Evolutionary conservation across 1,140 invertebrate genomes (phyloP).

Genomic region (Branchinecta lindahli): DNA sequence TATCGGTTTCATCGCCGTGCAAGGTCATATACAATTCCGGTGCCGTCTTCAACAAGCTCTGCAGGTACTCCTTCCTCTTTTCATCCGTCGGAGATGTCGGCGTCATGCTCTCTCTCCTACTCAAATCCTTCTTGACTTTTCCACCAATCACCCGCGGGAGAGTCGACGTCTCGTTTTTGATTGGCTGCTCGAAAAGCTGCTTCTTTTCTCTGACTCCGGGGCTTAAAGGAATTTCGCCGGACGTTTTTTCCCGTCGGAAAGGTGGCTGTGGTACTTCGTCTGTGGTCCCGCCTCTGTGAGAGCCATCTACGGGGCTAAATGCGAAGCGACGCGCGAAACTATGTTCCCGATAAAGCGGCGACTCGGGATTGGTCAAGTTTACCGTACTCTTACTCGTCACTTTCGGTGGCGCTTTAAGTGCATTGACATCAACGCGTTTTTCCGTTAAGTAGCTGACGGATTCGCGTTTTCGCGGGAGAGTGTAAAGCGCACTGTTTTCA

Average conservation of each 20-base stretch:
- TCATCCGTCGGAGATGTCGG: constrained; percentile 29
- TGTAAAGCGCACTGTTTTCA: constrained; percentile 17
- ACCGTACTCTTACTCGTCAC: neutral
- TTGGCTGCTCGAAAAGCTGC: neutral
- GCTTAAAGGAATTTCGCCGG: neutral
- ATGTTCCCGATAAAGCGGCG: neutral
- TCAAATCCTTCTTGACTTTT: constrained; percentile 13
- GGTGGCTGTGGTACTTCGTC: neutral
- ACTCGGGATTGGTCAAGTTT: neutral
- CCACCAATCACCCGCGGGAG: constrained; percentile 17
- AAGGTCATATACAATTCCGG: constrained; percentile 54
- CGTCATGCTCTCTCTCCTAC: neutral
- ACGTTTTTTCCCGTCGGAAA: neutral
- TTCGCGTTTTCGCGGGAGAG: constrained; percentile 17
- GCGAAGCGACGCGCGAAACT: neutral
- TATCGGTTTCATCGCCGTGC: constrained; percentile 39
- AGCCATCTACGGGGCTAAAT: neutral
- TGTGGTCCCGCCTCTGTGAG: neutral
- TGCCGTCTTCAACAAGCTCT: constrained; percentile 49
- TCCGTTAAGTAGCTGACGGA: neutral
- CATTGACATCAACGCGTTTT: neutral
- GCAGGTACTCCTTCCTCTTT: constrained; percentile 51
- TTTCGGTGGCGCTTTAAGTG: neutral
- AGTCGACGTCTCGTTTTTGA: neutral
- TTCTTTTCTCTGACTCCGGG: neutral